These are phyloP conservation scores for Hoplodrina blanda DNA, from an alignment of 2,888 invertebrate genomes.

Conservation along the genomic window DNA sequence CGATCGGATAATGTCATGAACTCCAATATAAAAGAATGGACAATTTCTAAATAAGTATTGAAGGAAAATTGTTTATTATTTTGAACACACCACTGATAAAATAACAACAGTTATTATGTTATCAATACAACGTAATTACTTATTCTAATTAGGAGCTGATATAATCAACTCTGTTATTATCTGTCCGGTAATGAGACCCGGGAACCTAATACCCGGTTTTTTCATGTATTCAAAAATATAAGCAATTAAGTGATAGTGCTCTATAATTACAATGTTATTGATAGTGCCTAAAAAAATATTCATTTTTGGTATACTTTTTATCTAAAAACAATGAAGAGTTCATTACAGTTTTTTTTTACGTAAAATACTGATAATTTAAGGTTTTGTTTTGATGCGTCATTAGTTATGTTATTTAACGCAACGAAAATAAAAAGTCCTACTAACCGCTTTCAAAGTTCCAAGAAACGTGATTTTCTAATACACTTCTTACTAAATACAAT, in stretches of 20 bases:
- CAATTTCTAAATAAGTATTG: background rate
- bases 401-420: slow-evolving; percentile 1
- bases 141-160: slow-evolving; percentile 43
- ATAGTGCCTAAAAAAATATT: slow-evolving; percentile 1
- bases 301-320: slow-evolving; percentile 2
- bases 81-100: slow-evolving; percentile 36
- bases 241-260: slow-evolving; percentile 9
- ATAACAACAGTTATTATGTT: slow-evolving; percentile 37
- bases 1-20: background rate
- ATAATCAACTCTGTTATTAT: slow-evolving; percentile 45
- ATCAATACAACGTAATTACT: slow-evolving; percentile 49
- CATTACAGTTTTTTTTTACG: background rate
- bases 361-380: slow-evolving; percentile 2
- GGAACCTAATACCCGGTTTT: slow-evolving; percentile 16
- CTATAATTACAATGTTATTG: slow-evolving; percentile 22
- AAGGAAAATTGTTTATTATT: slow-evolving; percentile 24
- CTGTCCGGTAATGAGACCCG: slow-evolving; percentile 35
- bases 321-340: slow-evolving; percentile 2
- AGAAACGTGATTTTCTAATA: slow-evolving; percentile 54
- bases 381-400: slow-evolving; percentile 5
- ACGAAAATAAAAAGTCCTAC: slow-evolving; percentile 19
- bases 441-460: slow-evolving; percentile 36
- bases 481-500: slow-evolving; percentile 60
- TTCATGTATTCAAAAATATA: slow-evolving; percentile 22
- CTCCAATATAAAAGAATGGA: background rate